Conservation (phyloP, 2,797 vertebrate genomes). For the Sebastes goodei region DNA sequence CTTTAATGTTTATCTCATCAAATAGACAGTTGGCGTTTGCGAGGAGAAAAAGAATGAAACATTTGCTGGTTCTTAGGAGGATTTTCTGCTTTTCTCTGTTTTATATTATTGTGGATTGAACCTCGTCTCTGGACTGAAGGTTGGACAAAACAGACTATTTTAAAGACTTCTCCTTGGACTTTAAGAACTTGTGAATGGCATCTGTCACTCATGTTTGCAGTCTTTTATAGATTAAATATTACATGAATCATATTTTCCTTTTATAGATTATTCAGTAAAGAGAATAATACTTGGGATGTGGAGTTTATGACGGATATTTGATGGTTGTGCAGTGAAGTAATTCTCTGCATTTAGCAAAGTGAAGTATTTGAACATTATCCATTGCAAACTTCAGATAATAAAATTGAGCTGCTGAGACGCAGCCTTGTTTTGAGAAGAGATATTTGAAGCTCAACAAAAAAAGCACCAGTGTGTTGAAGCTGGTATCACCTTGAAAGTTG, state of each 20-base stretch:
- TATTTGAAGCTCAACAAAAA: not conserved
- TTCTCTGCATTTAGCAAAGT: not conserved
- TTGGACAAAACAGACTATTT: not conserved
- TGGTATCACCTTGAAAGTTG: constrained; percentile 22
- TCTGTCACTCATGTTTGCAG: not conserved
- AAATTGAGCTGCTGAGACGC: not conserved
- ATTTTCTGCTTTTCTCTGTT: not conserved
- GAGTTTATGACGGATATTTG: not conserved
- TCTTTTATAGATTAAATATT: not conserved
- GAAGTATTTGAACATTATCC: not conserved
- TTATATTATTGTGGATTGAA: not conserved
- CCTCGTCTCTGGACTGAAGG: not conserved
- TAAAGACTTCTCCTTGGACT: too few species aligned
- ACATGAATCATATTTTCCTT: not conserved
- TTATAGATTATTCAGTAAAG: not conserved
- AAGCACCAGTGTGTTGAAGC: not conserved
- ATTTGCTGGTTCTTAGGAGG: not conserved
- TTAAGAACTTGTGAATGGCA: not conserved
- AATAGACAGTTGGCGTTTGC: constrained; percentile 22
- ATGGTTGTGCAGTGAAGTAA: not conserved
- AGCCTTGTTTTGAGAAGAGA: not conserved
- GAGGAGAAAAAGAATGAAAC: constrained; percentile 1
- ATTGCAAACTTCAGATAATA: not conserved
- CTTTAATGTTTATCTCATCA: constrained; percentile 56
- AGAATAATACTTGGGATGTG: not conserved